A percentile compares a stretch with the other conserved stretches of the same genome.
Conservation (phyloP, 2,888 invertebrate species). For the Cheilosia vernalis region DNA sequence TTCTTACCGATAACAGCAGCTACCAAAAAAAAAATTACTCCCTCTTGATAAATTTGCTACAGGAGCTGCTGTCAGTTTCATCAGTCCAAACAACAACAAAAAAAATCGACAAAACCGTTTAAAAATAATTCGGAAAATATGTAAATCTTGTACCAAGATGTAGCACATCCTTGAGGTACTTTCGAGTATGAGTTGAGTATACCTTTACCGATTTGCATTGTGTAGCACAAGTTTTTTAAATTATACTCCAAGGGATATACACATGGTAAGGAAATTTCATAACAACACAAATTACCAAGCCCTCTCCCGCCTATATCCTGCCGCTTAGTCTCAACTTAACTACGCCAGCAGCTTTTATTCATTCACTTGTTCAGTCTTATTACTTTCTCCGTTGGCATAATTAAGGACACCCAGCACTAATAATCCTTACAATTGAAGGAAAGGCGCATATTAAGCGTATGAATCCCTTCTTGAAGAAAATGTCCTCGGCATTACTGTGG, state of each 20-base stretch:
- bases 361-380: slow-evolving; percentile 36
- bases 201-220: slow-evolving; percentile 47
- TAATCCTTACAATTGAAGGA: slow-evolving; percentile 57
- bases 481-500: slow-evolving; percentile 1
- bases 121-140: slow-evolving; percentile 62
- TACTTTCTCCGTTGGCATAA: slow-evolving; percentile 45
- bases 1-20: slow-evolving; percentile 40
- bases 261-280: slow-evolving; percentile 49
- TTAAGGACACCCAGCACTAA: slow-evolving; percentile 62
- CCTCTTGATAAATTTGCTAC: slow-evolving; percentile 45
- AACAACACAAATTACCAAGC: slow-evolving; percentile 56
- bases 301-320: slow-evolving; percentile 44
- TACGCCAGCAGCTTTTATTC: slow-evolving; percentile 45
- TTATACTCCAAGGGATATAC: slow-evolving; percentile 51
- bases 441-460: slow-evolving; percentile 9
- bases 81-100: slow-evolving; percentile 8
- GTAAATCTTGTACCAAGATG: slow-evolving; percentile 46
- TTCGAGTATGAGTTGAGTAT: background rate
- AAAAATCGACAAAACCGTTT: background rate
- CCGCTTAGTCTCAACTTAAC: slow-evolving; percentile 1
- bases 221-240: slow-evolving; percentile 56
- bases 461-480: slow-evolving; percentile 39
- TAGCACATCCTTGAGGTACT: slow-evolving; percentile 51
- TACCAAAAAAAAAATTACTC: background rate
- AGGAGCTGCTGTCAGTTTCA: slow-evolving; percentile 31